Evolutionary conservation across 2,113 vertebrate species (phyloP).

Genomic region (Hemiscyllium ocellatum): DNA sequence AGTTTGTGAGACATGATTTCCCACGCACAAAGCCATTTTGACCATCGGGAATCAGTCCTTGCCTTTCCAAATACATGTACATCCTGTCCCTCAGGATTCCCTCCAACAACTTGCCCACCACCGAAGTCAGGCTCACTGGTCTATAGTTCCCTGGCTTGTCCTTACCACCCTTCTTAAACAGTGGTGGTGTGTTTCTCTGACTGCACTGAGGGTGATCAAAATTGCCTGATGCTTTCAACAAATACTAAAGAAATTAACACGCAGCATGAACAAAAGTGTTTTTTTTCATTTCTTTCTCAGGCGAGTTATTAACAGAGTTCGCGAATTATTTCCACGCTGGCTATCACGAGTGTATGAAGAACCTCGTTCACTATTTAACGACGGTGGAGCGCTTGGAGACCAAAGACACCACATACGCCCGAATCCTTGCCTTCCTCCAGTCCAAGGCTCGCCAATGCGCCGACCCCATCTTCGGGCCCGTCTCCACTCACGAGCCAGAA

Average conservation of each 20-base stretch:
- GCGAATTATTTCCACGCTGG: slow-evolving; percentile 98
- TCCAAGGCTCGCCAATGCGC: slow-evolving; percentile 78
- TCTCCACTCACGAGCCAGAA: slow-evolving; percentile 67
- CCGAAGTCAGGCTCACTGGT: too few species aligned
- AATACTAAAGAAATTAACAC: background rate
- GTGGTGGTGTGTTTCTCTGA: background rate
- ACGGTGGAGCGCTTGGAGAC: slow-evolving; percentile 92
- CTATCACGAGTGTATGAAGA: slow-evolving; percentile 97
- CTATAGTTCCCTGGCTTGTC: too few species aligned
- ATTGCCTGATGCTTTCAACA: too few species aligned
- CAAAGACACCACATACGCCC: slow-evolving; percentile 92
- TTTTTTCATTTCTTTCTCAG: slow-evolving; percentile 44
- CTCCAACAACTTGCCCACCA: too few species aligned
- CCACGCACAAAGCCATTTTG: too few species aligned
- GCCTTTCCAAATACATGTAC: too few species aligned
- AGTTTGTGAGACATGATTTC: too few species aligned
- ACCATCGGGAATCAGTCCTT: too few species aligned
- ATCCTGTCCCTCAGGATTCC: too few species aligned
- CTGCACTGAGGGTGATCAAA: background rate
- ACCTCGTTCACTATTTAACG: slow-evolving; percentile 92
- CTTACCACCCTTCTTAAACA: too few species aligned
- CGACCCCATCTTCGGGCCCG: slow-evolving; percentile 70
- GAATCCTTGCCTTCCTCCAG: slow-evolving; percentile 90
- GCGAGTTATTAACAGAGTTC: slow-evolving; percentile 89
- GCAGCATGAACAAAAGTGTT: background rate